phyloP scores from a whole-genome alignment of 2,888 invertebrate species.

The Parthenolecanium corni region DNA sequence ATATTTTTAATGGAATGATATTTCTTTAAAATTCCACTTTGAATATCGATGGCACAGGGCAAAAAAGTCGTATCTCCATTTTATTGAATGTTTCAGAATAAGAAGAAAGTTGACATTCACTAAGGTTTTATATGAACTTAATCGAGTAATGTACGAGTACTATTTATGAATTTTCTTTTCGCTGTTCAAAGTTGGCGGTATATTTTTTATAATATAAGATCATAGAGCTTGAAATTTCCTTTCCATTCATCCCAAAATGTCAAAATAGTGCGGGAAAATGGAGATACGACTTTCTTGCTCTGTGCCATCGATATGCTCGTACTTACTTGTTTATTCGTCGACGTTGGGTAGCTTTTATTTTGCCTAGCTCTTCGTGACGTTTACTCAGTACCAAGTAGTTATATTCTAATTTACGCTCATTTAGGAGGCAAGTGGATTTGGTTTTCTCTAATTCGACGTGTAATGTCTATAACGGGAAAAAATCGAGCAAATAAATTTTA shows the following conservation, averaged over 20 bases:
- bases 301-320: neutral
- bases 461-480: slow-evolving; percentile 46
- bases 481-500: no score
- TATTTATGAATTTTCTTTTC: no score
- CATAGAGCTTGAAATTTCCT: no score
- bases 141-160: no score
- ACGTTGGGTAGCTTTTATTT: slow-evolving; percentile 67
- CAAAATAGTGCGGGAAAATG: neutral
- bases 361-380: slow-evolving; percentile 74
- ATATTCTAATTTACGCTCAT: slow-evolving; percentile 81
- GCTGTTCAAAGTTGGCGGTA: no score
- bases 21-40: neutral
- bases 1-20: slow-evolving; percentile 5
- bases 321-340: slow-evolving; percentile 54
- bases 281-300: no score
- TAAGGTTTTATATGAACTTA: no score
- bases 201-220: neutral
- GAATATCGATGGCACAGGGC: no score
- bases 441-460: slow-evolving; percentile 66
- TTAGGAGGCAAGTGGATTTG: slow-evolving; percentile 68
- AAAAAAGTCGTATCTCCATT: no score
- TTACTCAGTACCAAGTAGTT: slow-evolving; percentile 77
- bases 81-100: no score
- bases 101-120: no score
- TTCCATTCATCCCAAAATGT: neutral